A percentile compares a stretch with the other conserved stretches of the same genome.
phyloP scores from a whole-genome alignment of 2,113 vertebrate genomes.

The Acanthisitta chloris region DNA sequence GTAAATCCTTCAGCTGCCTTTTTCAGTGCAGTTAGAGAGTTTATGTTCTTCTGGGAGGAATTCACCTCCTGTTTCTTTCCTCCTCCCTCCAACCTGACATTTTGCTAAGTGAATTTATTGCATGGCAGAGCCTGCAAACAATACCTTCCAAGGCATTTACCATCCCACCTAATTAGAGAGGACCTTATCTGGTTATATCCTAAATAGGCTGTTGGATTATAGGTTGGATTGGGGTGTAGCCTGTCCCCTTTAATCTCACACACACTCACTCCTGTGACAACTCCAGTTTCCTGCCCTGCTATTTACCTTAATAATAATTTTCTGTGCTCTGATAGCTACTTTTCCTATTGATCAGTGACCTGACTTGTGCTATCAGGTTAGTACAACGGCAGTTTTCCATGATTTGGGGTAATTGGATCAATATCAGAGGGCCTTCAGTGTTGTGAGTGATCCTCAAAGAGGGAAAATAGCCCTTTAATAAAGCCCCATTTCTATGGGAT shows the following conservation, averaged over 20 bases:
- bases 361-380: neutral
- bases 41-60: constrained; percentile 6
- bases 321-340: neutral
- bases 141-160: neutral
- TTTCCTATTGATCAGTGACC: neutral
- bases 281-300: neutral
- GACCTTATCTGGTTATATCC: neutral
- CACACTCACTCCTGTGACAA: neutral
- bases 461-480: neutral
- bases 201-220: too few relatives aligned
- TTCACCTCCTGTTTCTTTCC: neutral
- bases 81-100: constrained; percentile 5
- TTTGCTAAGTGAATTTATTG: constrained; percentile 16
- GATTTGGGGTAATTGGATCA: neutral
- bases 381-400: neutral
- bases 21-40: neutral
- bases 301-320: neutral
- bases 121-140: neutral
- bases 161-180: neutral
- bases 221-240: neutral
- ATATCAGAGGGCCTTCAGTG: neutral
- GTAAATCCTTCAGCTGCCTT: constrained; percentile 29
- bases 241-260: neutral
- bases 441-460: neutral
- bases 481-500: neutral